Percentiles rank a stretch among this genome's conserved stretches.
These are phyloP conservation scores for Polyommatus iphigenia DNA, from an alignment of 2,888 invertebrate species.

Conservation along the genomic window DNA sequence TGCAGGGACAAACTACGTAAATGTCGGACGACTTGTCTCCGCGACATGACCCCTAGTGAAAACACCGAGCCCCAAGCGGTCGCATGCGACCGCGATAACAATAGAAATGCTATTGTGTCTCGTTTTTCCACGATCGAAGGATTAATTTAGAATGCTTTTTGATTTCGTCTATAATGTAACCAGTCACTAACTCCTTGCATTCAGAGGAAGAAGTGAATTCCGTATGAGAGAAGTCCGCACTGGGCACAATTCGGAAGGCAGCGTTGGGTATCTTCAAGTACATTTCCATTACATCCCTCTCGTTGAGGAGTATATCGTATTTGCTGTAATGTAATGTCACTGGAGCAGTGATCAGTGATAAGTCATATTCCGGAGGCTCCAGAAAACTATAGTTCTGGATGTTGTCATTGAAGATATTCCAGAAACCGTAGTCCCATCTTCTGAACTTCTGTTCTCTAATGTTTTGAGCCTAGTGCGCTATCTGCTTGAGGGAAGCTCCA, in stretches of 20 bases:
- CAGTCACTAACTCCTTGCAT: slow-evolving; percentile 53
- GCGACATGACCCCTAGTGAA: too few relatives aligned
- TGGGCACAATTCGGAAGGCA: slow-evolving; percentile 46
- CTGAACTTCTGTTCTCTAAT: slow-evolving; percentile 55
- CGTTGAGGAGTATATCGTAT: slow-evolving; percentile 52
- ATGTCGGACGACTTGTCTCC: too few relatives aligned
- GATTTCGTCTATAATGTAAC: neutral
- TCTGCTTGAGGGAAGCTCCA: slow-evolving; percentile 59
- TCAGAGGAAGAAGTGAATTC: slow-evolving; percentile 54
- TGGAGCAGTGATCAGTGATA: slow-evolving; percentile 51
- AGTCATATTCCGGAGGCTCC: slow-evolving; percentile 54
- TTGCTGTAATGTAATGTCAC: slow-evolving; percentile 60
- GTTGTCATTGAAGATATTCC: slow-evolving; percentile 44
- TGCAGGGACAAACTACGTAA: too few relatives aligned
- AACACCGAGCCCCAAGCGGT: too few relatives aligned
- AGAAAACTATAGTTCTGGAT: slow-evolving; percentile 47
- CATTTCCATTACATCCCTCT: slow-evolving; percentile 60
- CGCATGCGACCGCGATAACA: too few relatives aligned
- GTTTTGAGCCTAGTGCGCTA: slow-evolving; percentile 63
- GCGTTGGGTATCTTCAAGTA: slow-evolving; percentile 54
- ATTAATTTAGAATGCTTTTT: neutral
- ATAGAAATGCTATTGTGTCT: too few relatives aligned
- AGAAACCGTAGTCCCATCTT: slow-evolving; percentile 52
- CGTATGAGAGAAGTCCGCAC: slow-evolving; percentile 52
- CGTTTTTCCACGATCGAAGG: too few relatives aligned